Conservation (phyloP, 1,140 invertebrate genomes). For the Vanessa tameamea region DNA sequence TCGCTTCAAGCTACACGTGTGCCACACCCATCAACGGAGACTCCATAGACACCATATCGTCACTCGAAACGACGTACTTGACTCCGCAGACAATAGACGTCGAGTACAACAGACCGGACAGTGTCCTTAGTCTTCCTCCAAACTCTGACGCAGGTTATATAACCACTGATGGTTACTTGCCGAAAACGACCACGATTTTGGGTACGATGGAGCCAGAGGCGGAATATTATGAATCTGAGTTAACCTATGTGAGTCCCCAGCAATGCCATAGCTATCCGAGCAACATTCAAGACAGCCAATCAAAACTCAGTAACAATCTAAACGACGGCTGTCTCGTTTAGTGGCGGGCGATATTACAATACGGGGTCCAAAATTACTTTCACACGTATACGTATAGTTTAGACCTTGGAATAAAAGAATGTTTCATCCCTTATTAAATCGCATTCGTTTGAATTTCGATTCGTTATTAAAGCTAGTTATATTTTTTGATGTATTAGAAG, state of each 20-base stretch:
- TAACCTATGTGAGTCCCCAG: constrained; percentile 60
- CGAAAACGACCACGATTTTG: constrained; percentile 71
- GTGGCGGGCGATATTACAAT: constrained; percentile 27
- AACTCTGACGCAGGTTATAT: constrained; percentile 60
- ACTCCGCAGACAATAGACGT: constrained; percentile 59
- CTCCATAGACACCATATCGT: constrained; percentile 69
- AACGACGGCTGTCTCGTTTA: constrained; percentile 80
- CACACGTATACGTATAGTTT: constrained; percentile 68
- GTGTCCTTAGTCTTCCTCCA: constrained; percentile 69
- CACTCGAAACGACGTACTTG: constrained; percentile 66
- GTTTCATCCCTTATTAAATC: constrained; percentile 46
- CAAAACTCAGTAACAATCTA: constrained; percentile 73
- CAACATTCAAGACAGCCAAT: constrained; percentile 59
- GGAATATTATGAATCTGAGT: constrained; percentile 73
- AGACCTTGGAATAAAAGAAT: constrained; percentile 60
- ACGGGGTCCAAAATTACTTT: constrained; percentile 70
- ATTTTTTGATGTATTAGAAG: constrained; percentile 33
- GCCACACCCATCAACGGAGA: constrained; percentile 63
- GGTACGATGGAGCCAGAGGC: constrained; percentile 66
- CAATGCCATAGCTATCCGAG: constrained; percentile 73
- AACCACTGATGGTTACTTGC: constrained; percentile 69
- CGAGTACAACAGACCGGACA: constrained; percentile 71
- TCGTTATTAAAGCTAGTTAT: constrained; percentile 39
- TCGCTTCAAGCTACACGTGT: constrained; percentile 79
- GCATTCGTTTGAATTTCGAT: constrained; percentile 34